Conservation (phyloP, 1,140 invertebrate genomes). For the Mercenaria mercenaria region DNA sequence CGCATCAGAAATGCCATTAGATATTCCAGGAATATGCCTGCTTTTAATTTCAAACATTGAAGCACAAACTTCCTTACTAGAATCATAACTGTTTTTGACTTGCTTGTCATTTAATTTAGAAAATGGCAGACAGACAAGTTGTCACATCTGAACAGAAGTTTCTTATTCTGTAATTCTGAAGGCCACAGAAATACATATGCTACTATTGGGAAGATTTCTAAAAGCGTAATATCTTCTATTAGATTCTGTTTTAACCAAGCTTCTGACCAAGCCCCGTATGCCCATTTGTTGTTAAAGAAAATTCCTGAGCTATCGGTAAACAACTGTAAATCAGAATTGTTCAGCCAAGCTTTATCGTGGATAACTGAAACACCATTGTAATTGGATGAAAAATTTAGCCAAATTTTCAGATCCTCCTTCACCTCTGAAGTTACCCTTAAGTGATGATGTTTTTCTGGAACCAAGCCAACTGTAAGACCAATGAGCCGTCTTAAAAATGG, state of each 20-base stretch:
- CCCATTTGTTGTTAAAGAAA: constrained; percentile 14
- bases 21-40: no score
- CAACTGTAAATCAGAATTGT: neutral
- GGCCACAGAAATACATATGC: no score
- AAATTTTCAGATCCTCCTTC: constrained; percentile 32
- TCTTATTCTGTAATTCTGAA: no score
- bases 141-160: no score
- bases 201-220: constrained; percentile 53
- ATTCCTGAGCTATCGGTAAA: constrained; percentile 30
- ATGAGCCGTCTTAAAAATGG: constrained; percentile 37
- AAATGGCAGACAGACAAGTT: no score
- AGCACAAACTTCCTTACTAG: neutral
- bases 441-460: neutral
- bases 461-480: neutral
- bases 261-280: neutral
- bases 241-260: neutral
- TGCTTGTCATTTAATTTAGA: no score
- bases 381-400: constrained; percentile 40
- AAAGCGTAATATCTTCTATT: constrained; percentile 32
- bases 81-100: constrained; percentile 27
- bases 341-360: neutral
- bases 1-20: no score
- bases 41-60: constrained; percentile 27
- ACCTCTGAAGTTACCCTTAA: neutral
- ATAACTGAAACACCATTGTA: constrained; percentile 40